Evolutionary conservation across 1,140 invertebrate species (phyloP), one percentile per base, ranked within the genome.

Genomic region (Heliconius melpomene): DNA sequence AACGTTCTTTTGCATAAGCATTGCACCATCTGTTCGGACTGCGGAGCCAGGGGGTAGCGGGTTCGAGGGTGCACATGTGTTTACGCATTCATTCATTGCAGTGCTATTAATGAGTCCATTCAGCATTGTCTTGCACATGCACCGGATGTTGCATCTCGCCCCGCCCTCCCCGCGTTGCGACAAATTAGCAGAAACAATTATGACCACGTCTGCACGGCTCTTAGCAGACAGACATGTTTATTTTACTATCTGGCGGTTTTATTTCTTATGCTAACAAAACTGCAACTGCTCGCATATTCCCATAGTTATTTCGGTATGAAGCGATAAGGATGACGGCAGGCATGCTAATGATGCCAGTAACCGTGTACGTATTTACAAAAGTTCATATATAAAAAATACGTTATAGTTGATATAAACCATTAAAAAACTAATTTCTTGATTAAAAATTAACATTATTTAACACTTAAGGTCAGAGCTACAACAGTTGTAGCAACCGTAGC

Each of bases 61-160:
- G 80, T 83, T 83, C 84, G 80, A 84, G 79, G 77, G 75, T 81
- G 84, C 88, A 91, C 92, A 94, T 90, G 88, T 94, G 90, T 91
- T 90, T 91, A 91, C 90, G 84, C 88, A 86, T 84, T 92, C 92
- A 94, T 92, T 93, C 91, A 93, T 84, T 89, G 83, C 84, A 71
- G 84, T 88, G 90, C 90, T 93, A 92, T 92, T 93, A 91, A 92
- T 92, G 90, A 86, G 87, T 88, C 89, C 93, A 93, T 93, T 93
- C 89, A 92, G 85, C 86, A 94, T 93, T 94, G 92, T 94, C 89
- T 91, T 90, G 90, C 92, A 94, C 84, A 93, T 94, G 93, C 90
- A 89, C 88, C 90, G 91, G 91, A 93, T 89, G 88, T 85, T 78
- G 85, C 82, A 83, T 81, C 89, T 78, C 84, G 75, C 79, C 86